A percentile compares a stretch with the other conserved stretches of the same genome.
Conservation (phyloP, 2,113 vertebrate species). For the Paralichthys olivaceus region DNA sequence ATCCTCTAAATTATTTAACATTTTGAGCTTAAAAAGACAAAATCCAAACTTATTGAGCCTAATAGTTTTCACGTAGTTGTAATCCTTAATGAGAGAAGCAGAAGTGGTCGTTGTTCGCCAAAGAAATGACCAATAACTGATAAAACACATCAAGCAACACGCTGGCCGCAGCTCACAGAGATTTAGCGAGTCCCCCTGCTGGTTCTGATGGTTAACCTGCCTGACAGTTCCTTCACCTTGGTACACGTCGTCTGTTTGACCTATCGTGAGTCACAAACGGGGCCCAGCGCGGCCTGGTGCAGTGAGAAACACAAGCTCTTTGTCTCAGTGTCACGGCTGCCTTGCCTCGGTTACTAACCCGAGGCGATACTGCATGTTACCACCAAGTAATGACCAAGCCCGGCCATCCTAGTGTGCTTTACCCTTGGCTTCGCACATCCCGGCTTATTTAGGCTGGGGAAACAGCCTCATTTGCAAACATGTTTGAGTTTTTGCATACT, state of each 20-base stretch:
- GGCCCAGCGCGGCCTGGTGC: conserved; percentile 20
- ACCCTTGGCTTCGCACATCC: conserved; percentile 55
- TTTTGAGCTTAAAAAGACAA: neutral
- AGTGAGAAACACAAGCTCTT: conserved; percentile 49
- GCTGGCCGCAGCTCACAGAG: conserved; percentile 15
- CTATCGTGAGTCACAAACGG: conserved; percentile 50
- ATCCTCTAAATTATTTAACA: neutral
- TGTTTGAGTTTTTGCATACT: conserved; percentile 42
- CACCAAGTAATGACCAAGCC: conserved; percentile 43
- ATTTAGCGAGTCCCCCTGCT: conserved; percentile 31
- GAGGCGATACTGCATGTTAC: conserved; percentile 37
- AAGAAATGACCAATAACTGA: neutral
- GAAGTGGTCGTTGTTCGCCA: neutral
- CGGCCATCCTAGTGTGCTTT: conserved; percentile 31
- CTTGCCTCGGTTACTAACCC: conserved; percentile 48
- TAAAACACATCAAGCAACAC: neutral
- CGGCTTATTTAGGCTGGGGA: conserved; percentile 40
- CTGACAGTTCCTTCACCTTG: conserved; percentile 31
- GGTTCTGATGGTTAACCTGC: conserved; percentile 36
- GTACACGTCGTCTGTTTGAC: conserved; percentile 27
- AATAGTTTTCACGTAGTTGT: neutral
- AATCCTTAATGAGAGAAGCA: no score
- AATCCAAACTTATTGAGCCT: neutral
- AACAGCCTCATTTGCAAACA: conserved; percentile 60
- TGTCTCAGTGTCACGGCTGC: conserved; percentile 52